A percentile compares a stretch with the other conserved stretches of the same genome.
Conservation (phyloP, 2,888 invertebrate species). For the Drosophila demipolita region DNA sequence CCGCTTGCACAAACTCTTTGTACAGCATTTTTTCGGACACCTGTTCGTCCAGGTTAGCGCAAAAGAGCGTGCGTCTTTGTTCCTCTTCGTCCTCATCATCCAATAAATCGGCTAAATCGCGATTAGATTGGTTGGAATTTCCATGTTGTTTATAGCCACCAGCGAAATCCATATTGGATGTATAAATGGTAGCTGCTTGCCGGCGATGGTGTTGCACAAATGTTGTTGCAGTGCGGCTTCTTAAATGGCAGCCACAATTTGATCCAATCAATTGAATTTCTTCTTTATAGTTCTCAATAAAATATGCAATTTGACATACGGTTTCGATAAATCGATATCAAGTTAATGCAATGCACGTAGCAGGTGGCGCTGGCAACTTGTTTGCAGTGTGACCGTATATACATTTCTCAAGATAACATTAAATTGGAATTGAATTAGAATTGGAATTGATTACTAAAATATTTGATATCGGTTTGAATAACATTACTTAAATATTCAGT, state of each 20-base stretch:
- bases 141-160: constrained; percentile 21
- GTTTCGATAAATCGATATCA: constrained; percentile 22
- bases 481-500: too few relatives aligned
- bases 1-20: too few relatives aligned
- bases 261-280: constrained; percentile 30
- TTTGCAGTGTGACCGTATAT: too few relatives aligned
- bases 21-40: too few relatives aligned
- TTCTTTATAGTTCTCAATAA: background rate
- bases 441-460: too few relatives aligned
- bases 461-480: too few relatives aligned
- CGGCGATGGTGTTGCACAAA: constrained; percentile 15
- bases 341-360: background rate
- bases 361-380: constrained; percentile 4
- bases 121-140: background rate
- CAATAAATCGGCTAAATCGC: background rate
- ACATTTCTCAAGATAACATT: too few relatives aligned
- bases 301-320: background rate
- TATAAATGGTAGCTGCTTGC: constrained; percentile 18
- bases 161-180: constrained; percentile 16
- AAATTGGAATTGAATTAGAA: too few relatives aligned
- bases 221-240: constrained; percentile 41
- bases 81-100: too few relatives aligned
- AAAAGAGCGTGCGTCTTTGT: too few relatives aligned
- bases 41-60: too few relatives aligned
- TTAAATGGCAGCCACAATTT: constrained; percentile 39